phyloP scores from a whole-genome alignment of 2,888 invertebrate genomes.

The Desoria tigrina region DNA sequence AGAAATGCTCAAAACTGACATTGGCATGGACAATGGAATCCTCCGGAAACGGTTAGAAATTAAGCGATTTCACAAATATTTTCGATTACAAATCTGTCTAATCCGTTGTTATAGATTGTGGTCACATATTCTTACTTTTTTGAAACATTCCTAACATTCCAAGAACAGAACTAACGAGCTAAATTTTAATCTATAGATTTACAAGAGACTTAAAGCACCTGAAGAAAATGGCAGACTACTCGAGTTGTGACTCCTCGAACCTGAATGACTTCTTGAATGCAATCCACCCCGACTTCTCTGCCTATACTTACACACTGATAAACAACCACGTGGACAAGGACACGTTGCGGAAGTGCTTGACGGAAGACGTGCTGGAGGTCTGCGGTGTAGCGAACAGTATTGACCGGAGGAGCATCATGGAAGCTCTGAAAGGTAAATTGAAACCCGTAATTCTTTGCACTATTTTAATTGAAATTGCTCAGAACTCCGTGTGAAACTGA shows the following conservation, averaged over 20 bases:
- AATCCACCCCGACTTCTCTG: slow-evolving; percentile 86
- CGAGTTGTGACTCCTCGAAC: slow-evolving; percentile 88
- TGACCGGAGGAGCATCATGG: slow-evolving; percentile 85
- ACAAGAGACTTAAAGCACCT: slow-evolving; percentile 87
- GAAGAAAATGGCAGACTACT: slow-evolving; percentile 95
- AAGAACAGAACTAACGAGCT: no score
- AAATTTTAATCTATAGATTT: slow-evolving; percentile 70
- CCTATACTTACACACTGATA: slow-evolving; percentile 95
- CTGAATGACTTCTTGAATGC: slow-evolving; percentile 80
- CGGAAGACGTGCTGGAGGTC: slow-evolving; percentile 86
- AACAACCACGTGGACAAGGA: slow-evolving; percentile 92
- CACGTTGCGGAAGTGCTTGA: slow-evolving; percentile 66
- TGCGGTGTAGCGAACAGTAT: slow-evolving; percentile 93
- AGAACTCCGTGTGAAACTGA: neutral
- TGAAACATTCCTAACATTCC: no score
- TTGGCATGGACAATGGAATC: slow-evolving; percentile 90
- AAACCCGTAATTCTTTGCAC: neutral
- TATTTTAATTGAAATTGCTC: neutral
- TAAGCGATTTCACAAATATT: no score
- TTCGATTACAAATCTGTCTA: neutral
- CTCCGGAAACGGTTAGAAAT: slow-evolving; percentile 73
- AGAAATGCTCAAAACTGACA: slow-evolving; percentile 87
- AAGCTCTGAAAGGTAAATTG: slow-evolving; percentile 65
- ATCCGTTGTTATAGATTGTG: no score
- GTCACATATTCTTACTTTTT: no score